These are phyloP conservation scores for Gobius niger DNA, from an alignment of 2,113 vertebrate genomes.

Conservation along the genomic window DNA sequence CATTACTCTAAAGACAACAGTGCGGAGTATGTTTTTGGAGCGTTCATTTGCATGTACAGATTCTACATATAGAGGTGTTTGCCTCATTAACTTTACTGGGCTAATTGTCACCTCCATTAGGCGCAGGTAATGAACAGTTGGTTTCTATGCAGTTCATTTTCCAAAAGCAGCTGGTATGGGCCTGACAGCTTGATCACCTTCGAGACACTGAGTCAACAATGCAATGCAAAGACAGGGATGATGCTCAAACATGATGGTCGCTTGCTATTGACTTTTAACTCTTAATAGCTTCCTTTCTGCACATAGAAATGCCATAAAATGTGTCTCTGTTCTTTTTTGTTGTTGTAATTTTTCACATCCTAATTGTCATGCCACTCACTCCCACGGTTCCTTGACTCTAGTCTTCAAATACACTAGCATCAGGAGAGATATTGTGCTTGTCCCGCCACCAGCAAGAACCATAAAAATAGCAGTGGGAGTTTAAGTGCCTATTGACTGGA, in stretches of 20 bases:
- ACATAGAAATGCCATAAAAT: too few relatives aligned
- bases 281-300: too few relatives aligned
- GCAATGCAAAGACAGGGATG: conserved; percentile 9
- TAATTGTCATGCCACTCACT: background rate
- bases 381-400: background rate
- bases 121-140: background rate
- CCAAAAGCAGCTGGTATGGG: conserved; percentile 3
- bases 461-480: conserved; percentile 17
- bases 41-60: background rate
- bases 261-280: background rate
- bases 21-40: background rate
- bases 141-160: conserved; percentile 1
- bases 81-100: conserved; percentile 3
- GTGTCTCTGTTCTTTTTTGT: too few relatives aligned
- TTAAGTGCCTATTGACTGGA: conserved; percentile 18
- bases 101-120: conserved; percentile 7
- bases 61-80: background rate
- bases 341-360: background rate
- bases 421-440: conserved; percentile 3
- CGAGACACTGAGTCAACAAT: conserved; percentile 14
- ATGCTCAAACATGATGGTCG: too few relatives aligned
- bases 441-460: conserved; percentile 17
- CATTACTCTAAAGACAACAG: background rate
- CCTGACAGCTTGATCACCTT: conserved; percentile 3
- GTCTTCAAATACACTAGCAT: conserved; percentile 6